Evolutionary conservation across 2,888 invertebrate genomes (phyloP).

Genomic region (Apantesis nais): DNA sequence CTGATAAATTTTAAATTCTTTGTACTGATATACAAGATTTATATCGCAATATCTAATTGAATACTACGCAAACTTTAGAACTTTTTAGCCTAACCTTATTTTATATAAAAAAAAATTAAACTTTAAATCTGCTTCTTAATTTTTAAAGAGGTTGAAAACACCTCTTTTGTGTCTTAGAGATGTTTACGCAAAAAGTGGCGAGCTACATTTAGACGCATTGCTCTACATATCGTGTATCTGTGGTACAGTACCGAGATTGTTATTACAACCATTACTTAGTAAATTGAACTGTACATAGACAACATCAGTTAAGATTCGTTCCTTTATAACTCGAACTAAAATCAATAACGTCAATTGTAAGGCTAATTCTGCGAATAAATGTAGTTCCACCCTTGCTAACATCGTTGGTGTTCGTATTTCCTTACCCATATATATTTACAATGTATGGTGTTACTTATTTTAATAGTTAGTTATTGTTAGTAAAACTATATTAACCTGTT

Average conservation of each 20-base stretch:
- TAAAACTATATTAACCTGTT: conserved; percentile 54
- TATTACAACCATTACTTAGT: conserved; percentile 25
- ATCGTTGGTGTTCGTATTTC: conserved; percentile 53
- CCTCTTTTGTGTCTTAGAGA: conserved; percentile 49
- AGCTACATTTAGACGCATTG: conserved; percentile 53
- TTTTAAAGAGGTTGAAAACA: conserved; percentile 57
- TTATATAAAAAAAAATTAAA: conserved; percentile 57
- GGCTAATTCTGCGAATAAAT: conserved; percentile 42
- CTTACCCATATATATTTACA: conserved; percentile 70
- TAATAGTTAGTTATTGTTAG: conserved; percentile 58
- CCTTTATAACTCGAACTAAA: conserved; percentile 14
- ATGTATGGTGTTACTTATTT: conserved; percentile 55
- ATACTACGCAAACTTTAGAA: conserved; percentile 65
- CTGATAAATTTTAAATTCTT: conserved; percentile 67
- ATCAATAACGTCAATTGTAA: conserved; percentile 24
- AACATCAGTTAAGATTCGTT: conserved; percentile 20
- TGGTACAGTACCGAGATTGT: conserved; percentile 8
- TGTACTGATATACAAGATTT: conserved; percentile 83
- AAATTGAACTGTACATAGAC: conserved; percentile 34
- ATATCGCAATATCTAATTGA: conserved; percentile 63
- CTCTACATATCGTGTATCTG: conserved; percentile 19
- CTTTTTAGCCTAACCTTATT: conserved; percentile 70
- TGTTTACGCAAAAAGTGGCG: conserved; percentile 46
- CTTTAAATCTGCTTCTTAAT: conserved; percentile 61
- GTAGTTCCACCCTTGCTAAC: conserved; percentile 44